Evolutionary conservation across 2,888 invertebrate genomes (phyloP).

Genomic region (Drosophila multiciliata): DNA sequence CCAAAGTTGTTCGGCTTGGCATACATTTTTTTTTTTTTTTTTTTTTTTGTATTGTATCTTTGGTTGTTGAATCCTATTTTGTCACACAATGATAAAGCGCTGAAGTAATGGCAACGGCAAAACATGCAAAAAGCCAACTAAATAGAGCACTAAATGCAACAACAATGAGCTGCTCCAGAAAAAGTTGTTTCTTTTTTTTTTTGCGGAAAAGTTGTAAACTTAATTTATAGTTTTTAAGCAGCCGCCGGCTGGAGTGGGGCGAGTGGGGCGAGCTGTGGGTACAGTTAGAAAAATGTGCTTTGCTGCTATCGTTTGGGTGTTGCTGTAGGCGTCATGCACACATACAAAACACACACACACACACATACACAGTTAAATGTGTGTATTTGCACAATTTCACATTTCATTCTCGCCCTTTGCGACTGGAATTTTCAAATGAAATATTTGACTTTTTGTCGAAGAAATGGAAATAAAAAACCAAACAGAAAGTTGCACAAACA

Average conservation of each 20-base stretch:
- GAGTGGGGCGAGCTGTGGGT: background rate
- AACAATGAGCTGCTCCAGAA: constrained; percentile 9
- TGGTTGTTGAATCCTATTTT: constrained; percentile 66
- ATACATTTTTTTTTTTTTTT: constrained; percentile 48
- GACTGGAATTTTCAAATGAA: constrained; percentile 78
- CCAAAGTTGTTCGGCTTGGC: constrained; percentile 70
- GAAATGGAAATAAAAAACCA: constrained; percentile 54
- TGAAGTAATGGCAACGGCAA: constrained; percentile 47
- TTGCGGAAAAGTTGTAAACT: constrained; percentile 76
- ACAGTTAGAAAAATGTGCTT: constrained; percentile 70
- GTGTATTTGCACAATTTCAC: constrained; percentile 69
- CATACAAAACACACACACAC: constrained; percentile 4
- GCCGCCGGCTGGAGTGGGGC: constrained; percentile 58
- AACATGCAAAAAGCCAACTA: constrained; percentile 22
- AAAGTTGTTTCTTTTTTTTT: constrained; percentile 44
- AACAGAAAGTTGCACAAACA: constrained; percentile 74
- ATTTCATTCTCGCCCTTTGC: constrained; percentile 76
- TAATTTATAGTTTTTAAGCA: constrained; percentile 78
- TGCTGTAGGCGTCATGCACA: constrained; percentile 40
- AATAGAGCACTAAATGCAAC: constrained; percentile 15
- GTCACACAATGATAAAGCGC: constrained; percentile 76
- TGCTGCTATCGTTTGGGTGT: constrained; percentile 61
- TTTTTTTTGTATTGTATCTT: constrained; percentile 19
- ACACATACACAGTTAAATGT: constrained; percentile 5
- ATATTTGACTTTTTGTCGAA: constrained; percentile 78